Evolutionary conservation across 2,113 vertebrate genomes (phyloP), one percentile per base, ranked within the genome.

Genomic region (Hemiprocne comata): DNA sequence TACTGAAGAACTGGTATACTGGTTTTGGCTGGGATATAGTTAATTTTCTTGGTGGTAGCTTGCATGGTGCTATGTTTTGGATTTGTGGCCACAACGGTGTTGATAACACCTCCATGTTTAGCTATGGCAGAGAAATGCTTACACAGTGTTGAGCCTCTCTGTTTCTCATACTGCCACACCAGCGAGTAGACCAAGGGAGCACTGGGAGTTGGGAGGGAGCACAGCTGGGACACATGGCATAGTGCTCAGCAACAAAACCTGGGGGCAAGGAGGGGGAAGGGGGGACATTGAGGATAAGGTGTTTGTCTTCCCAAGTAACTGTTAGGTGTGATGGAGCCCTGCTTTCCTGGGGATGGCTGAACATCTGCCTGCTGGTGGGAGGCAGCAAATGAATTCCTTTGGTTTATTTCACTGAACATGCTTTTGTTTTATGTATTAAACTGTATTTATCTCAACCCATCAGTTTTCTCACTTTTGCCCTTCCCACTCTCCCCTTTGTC

Each of bases 321-420:
- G n/a, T n/a, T n/a, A n/a, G n/a, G n/a, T n/a, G n/a, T n/a, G n/a
- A n/a, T n/a, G n/a, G n/a, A n/a, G n/a, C n/a, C n/a, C n/a, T n/a
- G n/a, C n/a, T n/a, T n/a, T n/a, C n/a, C n/a, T n/a, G n/a, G n/a
- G 1, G 1, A 4, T 34, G 42, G 26, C 77, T 34, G n/a, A 58
- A 13, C 25, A 8, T 46, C 33, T 65, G 25, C 34, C 31, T 86
- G n/a, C 18, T 4, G 0, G 2, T 0, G 1, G 38, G 50, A 61
- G 70, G 6, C 1, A 2, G 15, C 2, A 24, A 91, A 57, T 12
- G 1, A 58, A 51, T 54, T 58, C 42, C n/a, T n/a, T 62, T 66
- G 1, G 1, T 83, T 71, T 64, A 9, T 31, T 75, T 44, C 5
- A 1, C 13, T 44, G 55, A 9, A 2, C 1, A 2, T 1, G 0